A percentile compares a stretch with the other conserved stretches of the same genome.
Conservation (phyloP, 2,888 invertebrate species). For the Meganola albula region DNA sequence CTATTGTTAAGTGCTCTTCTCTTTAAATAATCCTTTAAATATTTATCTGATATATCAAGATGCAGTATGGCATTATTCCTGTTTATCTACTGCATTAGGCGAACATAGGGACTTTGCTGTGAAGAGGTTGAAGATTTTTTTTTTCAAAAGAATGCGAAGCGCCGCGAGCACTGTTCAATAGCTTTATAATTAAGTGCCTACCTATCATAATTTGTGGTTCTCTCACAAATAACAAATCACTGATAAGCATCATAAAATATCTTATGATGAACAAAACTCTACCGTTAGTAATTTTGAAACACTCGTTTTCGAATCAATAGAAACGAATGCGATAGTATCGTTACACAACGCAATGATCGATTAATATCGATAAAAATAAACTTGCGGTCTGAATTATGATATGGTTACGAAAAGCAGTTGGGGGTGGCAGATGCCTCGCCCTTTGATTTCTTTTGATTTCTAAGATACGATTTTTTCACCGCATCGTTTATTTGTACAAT, state of each 20-base stretch:
- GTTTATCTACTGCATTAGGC: too few relatives aligned
- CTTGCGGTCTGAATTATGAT: constrained; percentile 40
- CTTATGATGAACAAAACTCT: constrained; percentile 19
- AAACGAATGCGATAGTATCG: constrained; percentile 24
- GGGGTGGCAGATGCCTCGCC: constrained; percentile 55
- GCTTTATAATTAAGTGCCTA: constrained; percentile 28
- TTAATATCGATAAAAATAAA: constrained; percentile 40
- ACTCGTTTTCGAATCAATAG: constrained; percentile 23
- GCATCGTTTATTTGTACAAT: constrained; percentile 24
- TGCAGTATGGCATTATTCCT: too few relatives aligned
- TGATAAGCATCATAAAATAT: constrained; percentile 26
- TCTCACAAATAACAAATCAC: constrained; percentile 32
- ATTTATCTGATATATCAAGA: constrained; percentile 19
- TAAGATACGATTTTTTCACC: constrained; percentile 37
- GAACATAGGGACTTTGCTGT: too few relatives aligned
- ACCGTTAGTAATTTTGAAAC: constrained; percentile 28
- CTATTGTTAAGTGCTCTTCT: constrained; percentile 18
- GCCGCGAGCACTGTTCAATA: constrained; percentile 21
- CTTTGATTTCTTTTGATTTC: constrained; percentile 34
- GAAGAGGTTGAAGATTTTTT: constrained; percentile 22
- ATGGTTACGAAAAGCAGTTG: constrained; percentile 47
- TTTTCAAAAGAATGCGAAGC: constrained; percentile 21
- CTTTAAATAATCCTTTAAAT: constrained; percentile 16
- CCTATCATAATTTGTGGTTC: constrained; percentile 31
- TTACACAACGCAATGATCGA: constrained; percentile 41